Conservation (phyloP, 37 sponge, comb jelly and placozoan species). For the Chondrosia reniformis region DNA sequence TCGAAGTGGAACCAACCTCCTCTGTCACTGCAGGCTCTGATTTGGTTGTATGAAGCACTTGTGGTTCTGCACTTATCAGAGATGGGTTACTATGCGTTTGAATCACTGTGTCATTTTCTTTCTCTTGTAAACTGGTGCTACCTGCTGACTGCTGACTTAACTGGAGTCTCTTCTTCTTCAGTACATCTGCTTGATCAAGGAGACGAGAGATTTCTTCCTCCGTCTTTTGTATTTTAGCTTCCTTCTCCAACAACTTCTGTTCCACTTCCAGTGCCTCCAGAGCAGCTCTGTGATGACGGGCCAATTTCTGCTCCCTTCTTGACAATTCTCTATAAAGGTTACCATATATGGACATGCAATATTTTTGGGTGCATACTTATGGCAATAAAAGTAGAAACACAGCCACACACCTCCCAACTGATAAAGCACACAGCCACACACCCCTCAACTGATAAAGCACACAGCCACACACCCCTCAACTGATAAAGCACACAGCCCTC, state of each 20-base stretch:
- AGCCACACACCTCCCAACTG: no score
- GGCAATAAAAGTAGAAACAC: no score
- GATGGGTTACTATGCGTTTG: background rate
- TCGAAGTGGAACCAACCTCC: background rate
- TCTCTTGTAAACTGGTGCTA: background rate
- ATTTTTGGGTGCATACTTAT: no score
- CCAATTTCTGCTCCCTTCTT: slow-evolving; percentile 40
- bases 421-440: no score
- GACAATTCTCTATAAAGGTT: slow-evolving; percentile 39
- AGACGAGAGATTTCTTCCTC: slow-evolving; percentile 30
- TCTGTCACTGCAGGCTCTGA: background rate
- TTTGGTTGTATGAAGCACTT: background rate
- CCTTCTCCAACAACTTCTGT: slow-evolving; percentile 53
- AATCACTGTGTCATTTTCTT: background rate
- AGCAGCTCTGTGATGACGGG: slow-evolving; percentile 33
- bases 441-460: no score
- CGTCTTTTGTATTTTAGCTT: slow-evolving; percentile 35
- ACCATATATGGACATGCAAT: no score
- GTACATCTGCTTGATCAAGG: background rate
- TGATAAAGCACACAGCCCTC: no score
- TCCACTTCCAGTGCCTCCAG: slow-evolving; percentile 44
- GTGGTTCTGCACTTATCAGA: background rate
- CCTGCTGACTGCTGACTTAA: background rate
- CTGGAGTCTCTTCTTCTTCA: background rate
- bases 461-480: no score